Conservation (phyloP, 2,888 invertebrate species). For the Pterostichus niger region DNA sequence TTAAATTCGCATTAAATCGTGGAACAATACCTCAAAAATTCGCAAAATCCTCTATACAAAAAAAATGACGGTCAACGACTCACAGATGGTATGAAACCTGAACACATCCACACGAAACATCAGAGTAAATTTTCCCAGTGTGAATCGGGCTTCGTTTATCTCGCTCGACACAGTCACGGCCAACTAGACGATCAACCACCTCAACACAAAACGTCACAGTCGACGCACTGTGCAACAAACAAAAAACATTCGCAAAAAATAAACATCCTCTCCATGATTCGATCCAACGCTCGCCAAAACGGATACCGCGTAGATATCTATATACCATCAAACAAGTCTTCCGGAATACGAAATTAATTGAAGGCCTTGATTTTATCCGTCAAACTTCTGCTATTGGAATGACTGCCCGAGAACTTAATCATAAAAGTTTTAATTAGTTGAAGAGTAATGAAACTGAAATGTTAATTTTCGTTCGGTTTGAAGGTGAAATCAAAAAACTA, state of each 20-base stretch:
- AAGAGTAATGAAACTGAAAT: conserved; percentile 32
- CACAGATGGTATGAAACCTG: conserved; percentile 28
- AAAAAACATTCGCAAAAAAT: conserved; percentile 53
- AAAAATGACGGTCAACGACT: conserved; percentile 23
- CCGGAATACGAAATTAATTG: conserved; percentile 53
- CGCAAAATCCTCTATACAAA: background rate
- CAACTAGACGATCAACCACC: conserved; percentile 62
- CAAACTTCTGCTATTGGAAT: conserved; percentile 43
- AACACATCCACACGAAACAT: conserved; percentile 7
- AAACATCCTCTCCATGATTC: conserved; percentile 37
- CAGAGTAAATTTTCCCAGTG: conserved; percentile 14
- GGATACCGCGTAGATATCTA: conserved; percentile 6
- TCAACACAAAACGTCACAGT: conserved; percentile 57
- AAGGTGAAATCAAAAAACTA: conserved; percentile 29
- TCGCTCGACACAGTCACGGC: conserved; percentile 60
- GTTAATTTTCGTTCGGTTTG: conserved; percentile 35
- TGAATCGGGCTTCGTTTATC: conserved; percentile 54
- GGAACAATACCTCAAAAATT: conserved; percentile 16
- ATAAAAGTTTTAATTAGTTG: conserved; percentile 51
- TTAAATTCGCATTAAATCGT: conserved; percentile 16
- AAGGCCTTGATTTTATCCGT: conserved; percentile 32
- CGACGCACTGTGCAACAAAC: conserved; percentile 40
- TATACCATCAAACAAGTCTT: conserved; percentile 42
- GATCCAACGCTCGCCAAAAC: conserved; percentile 34
- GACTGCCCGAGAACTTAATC: conserved; percentile 44